phyloP scores from a whole-genome alignment of 2,113 vertebrate species.

The Erythrocercus mccallii region DNA sequence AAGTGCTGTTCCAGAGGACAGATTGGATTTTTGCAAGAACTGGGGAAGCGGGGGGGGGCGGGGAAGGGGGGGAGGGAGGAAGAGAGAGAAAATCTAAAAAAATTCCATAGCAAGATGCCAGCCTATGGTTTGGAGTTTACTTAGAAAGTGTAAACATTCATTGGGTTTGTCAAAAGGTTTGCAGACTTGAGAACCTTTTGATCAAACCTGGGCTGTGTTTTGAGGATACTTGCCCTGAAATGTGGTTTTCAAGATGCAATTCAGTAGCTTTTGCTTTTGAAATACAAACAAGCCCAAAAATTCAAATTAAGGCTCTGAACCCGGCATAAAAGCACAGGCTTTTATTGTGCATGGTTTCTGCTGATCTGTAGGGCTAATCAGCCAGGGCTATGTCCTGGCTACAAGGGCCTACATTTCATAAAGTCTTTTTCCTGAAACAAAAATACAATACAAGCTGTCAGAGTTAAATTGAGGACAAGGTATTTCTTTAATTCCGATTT shows the following conservation, averaged over 20 bases:
- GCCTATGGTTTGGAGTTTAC: background rate
- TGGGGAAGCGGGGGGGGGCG: too few relatives aligned
- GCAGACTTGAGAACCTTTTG: constrained; percentile 38
- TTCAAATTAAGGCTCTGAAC: background rate
- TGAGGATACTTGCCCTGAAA: constrained; percentile 4
- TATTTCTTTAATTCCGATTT: constrained; percentile 24
- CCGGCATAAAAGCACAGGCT: background rate
- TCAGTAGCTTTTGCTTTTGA: constrained; percentile 36
- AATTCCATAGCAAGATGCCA: background rate
- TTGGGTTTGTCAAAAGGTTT: constrained; percentile 5
- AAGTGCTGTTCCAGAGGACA: background rate
- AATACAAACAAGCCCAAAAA: constrained; percentile 31
- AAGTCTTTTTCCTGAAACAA: background rate
- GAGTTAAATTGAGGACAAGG: constrained; percentile 32
- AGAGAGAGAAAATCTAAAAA: background rate
- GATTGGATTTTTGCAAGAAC: background rate
- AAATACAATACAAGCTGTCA: background rate
- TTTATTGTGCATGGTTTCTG: background rate
- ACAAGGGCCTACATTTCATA: background rate
- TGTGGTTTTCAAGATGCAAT: background rate
- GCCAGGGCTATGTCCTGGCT: background rate
- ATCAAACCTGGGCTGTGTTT: constrained; percentile 31
- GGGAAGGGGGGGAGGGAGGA: rapidly evolving
- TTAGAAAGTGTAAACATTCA: constrained; percentile 1
- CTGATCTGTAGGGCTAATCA: background rate